phyloP scores from a whole-genome alignment of 53 echinoderm and acorn worm genomes.

The Zoroaster sp. region DNA sequence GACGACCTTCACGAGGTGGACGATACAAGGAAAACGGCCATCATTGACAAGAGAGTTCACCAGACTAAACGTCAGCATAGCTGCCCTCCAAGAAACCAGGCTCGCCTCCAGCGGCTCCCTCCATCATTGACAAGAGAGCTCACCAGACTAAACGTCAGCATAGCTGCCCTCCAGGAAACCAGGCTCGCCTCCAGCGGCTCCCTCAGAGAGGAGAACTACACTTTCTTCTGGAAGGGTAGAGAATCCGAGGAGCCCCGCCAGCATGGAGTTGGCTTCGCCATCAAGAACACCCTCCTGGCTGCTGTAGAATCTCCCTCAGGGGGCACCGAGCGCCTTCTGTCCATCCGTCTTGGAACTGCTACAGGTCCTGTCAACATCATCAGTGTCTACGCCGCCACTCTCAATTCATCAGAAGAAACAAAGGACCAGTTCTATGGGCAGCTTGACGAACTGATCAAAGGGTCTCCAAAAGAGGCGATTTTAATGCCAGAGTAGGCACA shows the following conservation, averaged over 20 bases:
- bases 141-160: slow-evolving; percentile 20
- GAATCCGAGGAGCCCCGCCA: background rate
- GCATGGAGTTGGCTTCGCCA: slow-evolving; percentile 28
- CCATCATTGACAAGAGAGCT: slow-evolving; percentile 29
- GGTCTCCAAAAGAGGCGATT: no score
- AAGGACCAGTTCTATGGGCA: slow-evolving; percentile 48
- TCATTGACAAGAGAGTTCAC: slow-evolving; percentile 24
- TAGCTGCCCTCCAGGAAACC: slow-evolving; percentile 43
- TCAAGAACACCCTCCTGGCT: slow-evolving; percentile 7
- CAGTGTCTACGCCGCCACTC: slow-evolving; percentile 37
- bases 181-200: background rate
- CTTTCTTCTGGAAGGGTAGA: slow-evolving; percentile 25
- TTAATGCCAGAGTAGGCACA: slow-evolving; percentile 64
- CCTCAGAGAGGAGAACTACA: slow-evolving; percentile 40
- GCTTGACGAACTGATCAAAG: no score
- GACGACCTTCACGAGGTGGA: slow-evolving; percentile 21
- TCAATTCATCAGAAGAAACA: background rate
- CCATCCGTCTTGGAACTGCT: slow-evolving; percentile 5
- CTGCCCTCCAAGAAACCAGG: slow-evolving; percentile 41
- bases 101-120: background rate
- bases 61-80: slow-evolving; percentile 32
- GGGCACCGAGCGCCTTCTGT: slow-evolving; percentile 32
- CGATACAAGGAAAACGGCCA: slow-evolving; percentile 30
- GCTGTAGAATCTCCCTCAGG: slow-evolving; percentile 1
- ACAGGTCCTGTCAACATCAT: slow-evolving; percentile 31